phyloP scores from a whole-genome alignment of 2,888 invertebrate species.

The Drosophila ustulata region DNA sequence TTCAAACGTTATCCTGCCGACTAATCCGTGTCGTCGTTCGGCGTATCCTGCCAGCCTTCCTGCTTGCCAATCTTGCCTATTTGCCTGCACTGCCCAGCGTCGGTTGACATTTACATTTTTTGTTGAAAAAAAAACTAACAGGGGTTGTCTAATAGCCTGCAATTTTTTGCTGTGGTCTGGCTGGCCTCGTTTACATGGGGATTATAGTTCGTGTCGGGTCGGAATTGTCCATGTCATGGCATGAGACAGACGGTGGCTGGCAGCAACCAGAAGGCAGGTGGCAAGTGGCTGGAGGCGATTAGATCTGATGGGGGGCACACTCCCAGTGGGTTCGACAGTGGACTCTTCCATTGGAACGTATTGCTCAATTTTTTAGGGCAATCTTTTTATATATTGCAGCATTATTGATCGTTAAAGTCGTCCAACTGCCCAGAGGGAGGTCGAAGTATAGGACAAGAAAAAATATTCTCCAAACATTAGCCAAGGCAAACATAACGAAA shows the following conservation, averaged over 20 bases:
- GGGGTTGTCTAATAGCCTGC: conserved; percentile 34
- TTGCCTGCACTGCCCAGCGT: conserved; percentile 41
- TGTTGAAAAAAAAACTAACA: conserved; percentile 47
- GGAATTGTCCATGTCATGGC: conserved; percentile 27
- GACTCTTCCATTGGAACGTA: conserved; percentile 35
- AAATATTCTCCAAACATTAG: conserved; percentile 9
- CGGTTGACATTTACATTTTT: conserved; percentile 77
- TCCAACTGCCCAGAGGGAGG: not conserved
- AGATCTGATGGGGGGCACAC: conserved; percentile 10
- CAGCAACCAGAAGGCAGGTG: not conserved
- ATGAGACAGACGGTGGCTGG: conserved; percentile 14
- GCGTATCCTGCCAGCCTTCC: conserved; percentile 42
- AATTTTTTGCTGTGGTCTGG: conserved; percentile 37
- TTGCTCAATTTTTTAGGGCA: not conserved
- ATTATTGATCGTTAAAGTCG: conserved; percentile 7
- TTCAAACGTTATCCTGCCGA: conserved; percentile 74
- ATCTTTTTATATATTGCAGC: conserved; percentile 12
- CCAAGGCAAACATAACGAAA: conserved; percentile 13
- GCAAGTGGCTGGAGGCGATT: not conserved
- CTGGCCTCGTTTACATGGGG: conserved; percentile 65
- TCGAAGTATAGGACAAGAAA: not conserved
- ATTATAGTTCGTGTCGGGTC: conserved; percentile 63
- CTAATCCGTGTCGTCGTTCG: conserved; percentile 74
- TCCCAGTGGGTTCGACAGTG: conserved; percentile 60
- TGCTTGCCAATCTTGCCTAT: conserved; percentile 15